These are phyloP conservation scores for Ephialtes manifestator DNA, from an alignment of 2,888 invertebrate genomes.

Conservation along the genomic window DNA sequence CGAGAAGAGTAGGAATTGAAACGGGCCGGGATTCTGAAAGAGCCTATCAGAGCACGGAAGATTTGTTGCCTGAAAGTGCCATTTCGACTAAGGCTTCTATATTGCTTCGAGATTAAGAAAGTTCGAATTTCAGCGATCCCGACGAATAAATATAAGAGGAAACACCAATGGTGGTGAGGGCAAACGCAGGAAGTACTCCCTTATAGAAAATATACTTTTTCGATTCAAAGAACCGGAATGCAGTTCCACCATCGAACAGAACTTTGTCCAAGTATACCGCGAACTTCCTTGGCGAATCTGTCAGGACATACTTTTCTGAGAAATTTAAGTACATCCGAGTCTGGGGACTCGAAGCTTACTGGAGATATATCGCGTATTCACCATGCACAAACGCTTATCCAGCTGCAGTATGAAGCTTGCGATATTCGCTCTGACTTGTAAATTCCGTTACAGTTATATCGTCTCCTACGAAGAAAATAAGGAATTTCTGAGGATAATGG, in stretches of 20 bases:
- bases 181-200: slow-evolving; percentile 9
- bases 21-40: slow-evolving; percentile 18
- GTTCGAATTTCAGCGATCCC: slow-evolving; percentile 65
- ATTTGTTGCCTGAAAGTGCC: slow-evolving; percentile 40
- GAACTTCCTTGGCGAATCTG: slow-evolving; percentile 59
- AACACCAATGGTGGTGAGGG: slow-evolving; percentile 52
- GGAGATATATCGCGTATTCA: slow-evolving; percentile 45
- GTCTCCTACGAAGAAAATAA: slow-evolving; percentile 12
- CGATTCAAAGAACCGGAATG: slow-evolving; percentile 59
- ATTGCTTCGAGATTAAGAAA: slow-evolving; percentile 67
- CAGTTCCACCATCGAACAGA: slow-evolving; percentile 54
- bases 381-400: slow-evolving; percentile 57
- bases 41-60: slow-evolving; percentile 6
- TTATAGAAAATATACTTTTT: slow-evolving; percentile 56
- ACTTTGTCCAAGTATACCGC: slow-evolving; percentile 56
- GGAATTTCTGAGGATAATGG: slow-evolving; percentile 12
- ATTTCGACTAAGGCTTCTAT: slow-evolving; percentile 53
- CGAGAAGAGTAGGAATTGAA: slow-evolving; percentile 11
- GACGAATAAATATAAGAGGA: slow-evolving; percentile 64
- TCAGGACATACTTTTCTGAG: slow-evolving; percentile 62
- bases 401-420: slow-evolving; percentile 35
- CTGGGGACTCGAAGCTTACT: slow-evolving; percentile 32
- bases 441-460: slow-evolving; percentile 25
- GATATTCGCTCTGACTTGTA: slow-evolving; percentile 43
- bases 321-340: slow-evolving; percentile 62